Evolutionary conservation across 2,797 vertebrate genomes (phyloP).

Genomic region (Clarias pachynema): DNA sequence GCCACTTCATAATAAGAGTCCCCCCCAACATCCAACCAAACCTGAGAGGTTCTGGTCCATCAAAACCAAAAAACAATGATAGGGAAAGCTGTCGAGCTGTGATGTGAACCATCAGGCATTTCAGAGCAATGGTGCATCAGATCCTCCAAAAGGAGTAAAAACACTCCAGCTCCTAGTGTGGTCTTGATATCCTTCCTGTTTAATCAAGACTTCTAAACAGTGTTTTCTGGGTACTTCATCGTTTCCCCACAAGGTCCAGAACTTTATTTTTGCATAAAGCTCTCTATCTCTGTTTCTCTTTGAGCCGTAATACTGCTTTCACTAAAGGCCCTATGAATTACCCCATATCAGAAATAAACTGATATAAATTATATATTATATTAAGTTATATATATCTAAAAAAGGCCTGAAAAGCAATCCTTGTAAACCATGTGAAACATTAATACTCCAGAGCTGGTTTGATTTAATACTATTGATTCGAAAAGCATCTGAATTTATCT

Average conservation of each 20-base stretch:
- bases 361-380: neutral
- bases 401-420: neutral
- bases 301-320: neutral
- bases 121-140: neutral
- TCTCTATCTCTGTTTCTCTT: neutral
- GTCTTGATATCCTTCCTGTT: constrained; percentile 4
- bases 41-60: constrained; percentile 42
- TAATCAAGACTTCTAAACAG: neutral
- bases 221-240: neutral
- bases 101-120: neutral
- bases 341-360: neutral
- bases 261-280: neutral
- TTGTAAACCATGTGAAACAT: neutral
- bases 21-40: constrained; percentile 60
- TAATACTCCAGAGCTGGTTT: neutral
- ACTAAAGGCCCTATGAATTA: neutral
- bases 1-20: constrained; percentile 81
- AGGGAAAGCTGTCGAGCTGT: neutral
- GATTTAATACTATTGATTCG: neutral
- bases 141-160: neutral
- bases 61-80: constrained; percentile 2
- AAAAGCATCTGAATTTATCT: neutral
- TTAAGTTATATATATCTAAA: neutral
- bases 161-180: neutral
- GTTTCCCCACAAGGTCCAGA: neutral